Percentiles rank a stretch among this genome's conserved stretches.
These are phyloP conservation scores for Leptinotarsa juncta DNA, from an alignment of 2,888 invertebrate species.

Conservation along the genomic window DNA sequence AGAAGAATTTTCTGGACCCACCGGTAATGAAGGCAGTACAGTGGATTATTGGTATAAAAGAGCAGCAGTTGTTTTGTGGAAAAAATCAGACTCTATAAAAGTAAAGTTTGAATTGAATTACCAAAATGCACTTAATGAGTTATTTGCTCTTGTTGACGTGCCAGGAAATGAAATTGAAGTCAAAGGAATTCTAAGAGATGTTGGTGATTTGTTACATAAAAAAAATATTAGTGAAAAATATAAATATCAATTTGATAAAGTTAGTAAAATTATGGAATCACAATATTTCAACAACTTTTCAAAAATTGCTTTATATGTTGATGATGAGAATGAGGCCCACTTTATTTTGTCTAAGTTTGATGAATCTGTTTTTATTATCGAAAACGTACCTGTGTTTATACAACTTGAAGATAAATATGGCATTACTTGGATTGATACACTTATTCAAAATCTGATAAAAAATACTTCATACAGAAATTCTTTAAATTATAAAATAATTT, in stretches of 20 bases:
- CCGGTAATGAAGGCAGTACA: slow-evolving; percentile 17
- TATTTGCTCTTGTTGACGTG: neutral
- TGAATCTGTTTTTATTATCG: neutral
- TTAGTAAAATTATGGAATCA: neutral
- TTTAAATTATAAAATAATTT: neutral
- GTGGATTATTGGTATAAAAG: slow-evolving; percentile 11
- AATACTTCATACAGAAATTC: neutral
- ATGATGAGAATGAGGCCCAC: neutral
- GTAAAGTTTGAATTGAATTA: slow-evolving; percentile 14
- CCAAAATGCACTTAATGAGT: neutral
- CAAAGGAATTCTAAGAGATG: neutral
- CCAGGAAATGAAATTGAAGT: slow-evolving; percentile 7
- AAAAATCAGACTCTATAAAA: neutral
- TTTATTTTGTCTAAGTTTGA: neutral
- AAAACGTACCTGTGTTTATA: neutral
- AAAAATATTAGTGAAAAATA: neutral
- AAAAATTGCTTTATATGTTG: slow-evolving; percentile 16
- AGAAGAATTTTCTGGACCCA: slow-evolving; percentile 3
- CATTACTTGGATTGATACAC: neutral
- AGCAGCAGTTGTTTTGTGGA: slow-evolving; percentile 14
- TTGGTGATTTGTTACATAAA: neutral
- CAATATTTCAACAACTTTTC: neutral
- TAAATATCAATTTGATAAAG: neutral
- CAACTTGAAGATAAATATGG: slow-evolving; percentile 11
- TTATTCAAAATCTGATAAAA: neutral